Evolutionary conservation across 2,888 invertebrate genomes (phyloP).

Genomic region (Carcina quercana): DNA sequence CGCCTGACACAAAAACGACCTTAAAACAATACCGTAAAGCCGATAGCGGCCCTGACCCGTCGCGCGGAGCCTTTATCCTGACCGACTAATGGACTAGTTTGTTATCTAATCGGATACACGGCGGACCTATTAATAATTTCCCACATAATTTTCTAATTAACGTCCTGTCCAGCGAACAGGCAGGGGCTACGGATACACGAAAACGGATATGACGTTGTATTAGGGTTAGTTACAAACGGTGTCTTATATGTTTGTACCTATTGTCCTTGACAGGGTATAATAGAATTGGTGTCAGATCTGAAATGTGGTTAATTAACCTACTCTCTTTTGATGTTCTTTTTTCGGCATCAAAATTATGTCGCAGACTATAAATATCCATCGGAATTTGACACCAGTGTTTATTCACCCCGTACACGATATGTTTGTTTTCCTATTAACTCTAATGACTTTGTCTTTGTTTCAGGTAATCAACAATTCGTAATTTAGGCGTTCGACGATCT

Average conservation of each 20-base stretch:
- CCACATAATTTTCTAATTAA: slow-evolving; percentile 70
- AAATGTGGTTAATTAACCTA: too few species aligned
- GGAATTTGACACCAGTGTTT: too few species aligned
- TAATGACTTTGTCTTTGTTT: slow-evolving; percentile 48
- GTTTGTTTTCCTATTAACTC: slow-evolving; percentile 21
- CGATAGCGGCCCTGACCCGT: slow-evolving; percentile 26
- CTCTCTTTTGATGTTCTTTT: too few species aligned
- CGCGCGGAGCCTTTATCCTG: slow-evolving; percentile 40
- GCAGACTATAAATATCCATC: too few species aligned
- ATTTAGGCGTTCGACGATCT: slow-evolving; percentile 22
- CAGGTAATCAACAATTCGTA: slow-evolving; percentile 47
- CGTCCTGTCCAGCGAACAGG: slow-evolving; percentile 51
- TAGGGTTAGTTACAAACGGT: slow-evolving; percentile 23
- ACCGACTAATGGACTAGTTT: slow-evolving; percentile 69
- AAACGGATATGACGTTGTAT: slow-evolving; percentile 54
- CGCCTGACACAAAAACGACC: slow-evolving; percentile 37
- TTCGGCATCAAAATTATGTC: too few species aligned
- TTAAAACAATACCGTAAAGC: slow-evolving; percentile 38
- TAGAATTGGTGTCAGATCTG: too few species aligned
- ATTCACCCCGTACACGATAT: too few species aligned
- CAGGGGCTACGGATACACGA: slow-evolving; percentile 40
- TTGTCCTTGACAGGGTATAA: too few species aligned
- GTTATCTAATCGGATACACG: slow-evolving; percentile 70
- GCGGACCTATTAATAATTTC: slow-evolving; percentile 70
- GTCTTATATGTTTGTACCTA: background rate